These are phyloP conservation scores for Poecilia wingei DNA, from an alignment of 2,797 vertebrate species.

Conservation along the genomic window DNA sequence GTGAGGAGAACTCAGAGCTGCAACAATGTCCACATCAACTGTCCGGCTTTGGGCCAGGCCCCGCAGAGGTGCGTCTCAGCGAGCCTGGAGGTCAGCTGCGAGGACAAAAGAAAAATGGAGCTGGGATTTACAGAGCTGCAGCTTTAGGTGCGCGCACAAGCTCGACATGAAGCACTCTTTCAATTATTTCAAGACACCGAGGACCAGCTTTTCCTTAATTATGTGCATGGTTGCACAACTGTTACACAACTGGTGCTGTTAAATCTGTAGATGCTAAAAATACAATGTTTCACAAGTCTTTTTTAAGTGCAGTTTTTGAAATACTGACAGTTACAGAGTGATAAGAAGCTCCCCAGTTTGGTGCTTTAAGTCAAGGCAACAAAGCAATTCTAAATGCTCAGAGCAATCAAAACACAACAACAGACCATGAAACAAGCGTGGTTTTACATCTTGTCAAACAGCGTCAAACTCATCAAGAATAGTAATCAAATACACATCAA, in stretches of 20 bases:
- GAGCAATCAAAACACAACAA: neutral
- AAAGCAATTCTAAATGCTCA: neutral
- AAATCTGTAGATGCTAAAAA: neutral
- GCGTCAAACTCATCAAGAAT: neutral
- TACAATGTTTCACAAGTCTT: neutral
- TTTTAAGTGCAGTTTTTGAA: neutral
- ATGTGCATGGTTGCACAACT: neutral
- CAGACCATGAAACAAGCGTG: neutral
- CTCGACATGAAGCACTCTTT: constrained; percentile 4
- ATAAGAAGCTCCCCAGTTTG: neutral
- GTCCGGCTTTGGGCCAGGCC: constrained; percentile 61
- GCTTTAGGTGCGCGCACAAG: constrained; percentile 12
- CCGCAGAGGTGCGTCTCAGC: constrained; percentile 65
- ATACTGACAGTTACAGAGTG: neutral
- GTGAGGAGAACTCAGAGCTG: constrained; percentile 70
- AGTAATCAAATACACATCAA: neutral
- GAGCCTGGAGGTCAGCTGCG: constrained; percentile 60
- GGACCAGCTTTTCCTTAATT: neutral
- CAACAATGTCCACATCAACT: constrained; percentile 81
- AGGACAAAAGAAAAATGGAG: constrained; percentile 59
- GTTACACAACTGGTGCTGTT: too few relatives aligned
- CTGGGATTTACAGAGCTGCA: constrained; percentile 31
- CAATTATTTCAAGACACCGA: neutral
- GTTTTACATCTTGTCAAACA: neutral
- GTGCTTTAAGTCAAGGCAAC: neutral